phyloP scores from a whole-genome alignment of 35 echinoderm and acorn worm species.

The Anneissia japonica region DNA sequence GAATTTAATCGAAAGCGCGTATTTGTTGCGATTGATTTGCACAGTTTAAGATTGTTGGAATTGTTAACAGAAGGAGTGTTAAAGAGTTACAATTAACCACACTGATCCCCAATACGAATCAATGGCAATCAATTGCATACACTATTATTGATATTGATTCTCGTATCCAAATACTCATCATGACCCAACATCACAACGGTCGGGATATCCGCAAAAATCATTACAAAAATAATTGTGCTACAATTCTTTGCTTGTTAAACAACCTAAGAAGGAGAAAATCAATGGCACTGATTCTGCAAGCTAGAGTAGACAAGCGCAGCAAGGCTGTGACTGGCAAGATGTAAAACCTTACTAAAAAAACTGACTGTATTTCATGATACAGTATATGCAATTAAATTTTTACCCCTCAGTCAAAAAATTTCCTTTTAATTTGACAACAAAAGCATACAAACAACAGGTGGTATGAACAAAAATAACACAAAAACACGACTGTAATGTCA shows the following conservation, averaged over 20 bases:
- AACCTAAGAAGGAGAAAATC: background rate
- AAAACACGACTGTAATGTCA: background rate
- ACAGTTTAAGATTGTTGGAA: background rate
- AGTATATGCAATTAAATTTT: background rate
- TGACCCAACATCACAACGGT: background rate
- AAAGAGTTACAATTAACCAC: background rate
- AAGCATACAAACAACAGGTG: background rate
- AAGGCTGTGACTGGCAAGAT: too few species aligned
- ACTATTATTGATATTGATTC: background rate
- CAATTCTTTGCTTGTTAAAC: background rate
- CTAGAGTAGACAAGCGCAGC: too few species aligned
- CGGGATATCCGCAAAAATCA: background rate
- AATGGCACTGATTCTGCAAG: too few species aligned
- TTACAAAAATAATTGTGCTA: background rate
- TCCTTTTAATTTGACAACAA: background rate
- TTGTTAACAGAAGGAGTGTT: background rate
- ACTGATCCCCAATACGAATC: background rate
- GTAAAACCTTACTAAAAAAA: background rate
- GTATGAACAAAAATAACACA: background rate
- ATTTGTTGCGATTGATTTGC: background rate
- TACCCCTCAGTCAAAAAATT: background rate
- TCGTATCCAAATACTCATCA: background rate
- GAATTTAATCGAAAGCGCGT: background rate
- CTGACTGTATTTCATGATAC: background rate
- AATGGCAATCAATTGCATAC: background rate